Evolutionary conservation across 2,797 vertebrate genomes (phyloP).

Genomic region (Myotis pilosus): DNA sequence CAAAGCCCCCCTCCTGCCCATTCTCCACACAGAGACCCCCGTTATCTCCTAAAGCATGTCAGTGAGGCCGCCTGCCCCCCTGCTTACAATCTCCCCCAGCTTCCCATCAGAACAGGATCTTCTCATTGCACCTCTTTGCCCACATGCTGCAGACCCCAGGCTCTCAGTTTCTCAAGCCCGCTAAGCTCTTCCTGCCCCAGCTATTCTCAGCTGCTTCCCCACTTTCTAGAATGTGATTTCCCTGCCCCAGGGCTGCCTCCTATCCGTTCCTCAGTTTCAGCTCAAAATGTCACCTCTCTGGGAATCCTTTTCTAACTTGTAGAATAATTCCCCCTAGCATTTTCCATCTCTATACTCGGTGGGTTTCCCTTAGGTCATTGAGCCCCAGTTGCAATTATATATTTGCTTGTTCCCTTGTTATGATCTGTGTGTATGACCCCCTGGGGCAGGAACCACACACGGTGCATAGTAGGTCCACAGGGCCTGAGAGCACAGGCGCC

Average conservation of each 20-base stretch:
- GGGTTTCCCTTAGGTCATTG: background rate
- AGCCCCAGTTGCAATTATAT: background rate
- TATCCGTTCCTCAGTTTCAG: background rate
- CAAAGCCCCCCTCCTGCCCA: background rate
- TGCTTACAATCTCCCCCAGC: background rate
- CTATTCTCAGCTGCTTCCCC: background rate
- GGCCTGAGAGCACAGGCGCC: rapidly evolving
- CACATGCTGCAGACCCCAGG: background rate
- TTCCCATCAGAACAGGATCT: background rate
- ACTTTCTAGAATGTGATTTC: background rate
- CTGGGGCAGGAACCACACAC: background rate
- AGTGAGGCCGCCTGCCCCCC: background rate
- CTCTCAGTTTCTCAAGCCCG: background rate
- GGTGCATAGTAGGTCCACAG: background rate
- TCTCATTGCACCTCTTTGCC: background rate
- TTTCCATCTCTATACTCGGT: background rate
- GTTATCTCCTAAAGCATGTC: background rate
- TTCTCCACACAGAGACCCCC: background rate
- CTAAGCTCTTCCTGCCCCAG: background rate
- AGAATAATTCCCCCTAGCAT: background rate
- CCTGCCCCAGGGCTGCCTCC: background rate
- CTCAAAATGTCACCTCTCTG: background rate
- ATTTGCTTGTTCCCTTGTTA: background rate
- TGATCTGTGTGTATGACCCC: too few species aligned
- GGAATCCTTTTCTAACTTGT: background rate